phyloP scores from a whole-genome alignment of 2,797 vertebrate species.

The Xerus rutilus region DNA sequence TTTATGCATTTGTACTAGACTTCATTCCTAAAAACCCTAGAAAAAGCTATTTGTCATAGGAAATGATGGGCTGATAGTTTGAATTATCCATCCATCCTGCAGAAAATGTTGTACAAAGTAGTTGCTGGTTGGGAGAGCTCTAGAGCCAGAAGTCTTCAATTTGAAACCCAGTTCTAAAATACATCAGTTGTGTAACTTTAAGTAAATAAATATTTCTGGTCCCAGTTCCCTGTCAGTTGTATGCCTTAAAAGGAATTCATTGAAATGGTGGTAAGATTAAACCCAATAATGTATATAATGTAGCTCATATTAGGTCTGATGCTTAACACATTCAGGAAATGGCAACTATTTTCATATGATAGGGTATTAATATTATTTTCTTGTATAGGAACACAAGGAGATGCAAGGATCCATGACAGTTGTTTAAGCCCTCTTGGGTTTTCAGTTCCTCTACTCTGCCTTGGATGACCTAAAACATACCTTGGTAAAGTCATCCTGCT shows the following conservation, averaged over 20 bases:
- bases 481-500: not conserved
- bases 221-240: not conserved
- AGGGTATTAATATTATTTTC: not conserved
- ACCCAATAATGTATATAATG: not conserved
- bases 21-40: conserved; percentile 16
- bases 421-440: not conserved
- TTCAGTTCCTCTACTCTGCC: not conserved
- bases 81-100: not conserved
- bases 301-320: not conserved
- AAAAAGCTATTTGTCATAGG: not conserved
- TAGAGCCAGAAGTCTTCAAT: not conserved
- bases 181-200: not conserved
- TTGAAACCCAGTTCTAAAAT: conserved; percentile 26
- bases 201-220: not conserved
- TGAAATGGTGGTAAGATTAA: conserved; percentile 31
- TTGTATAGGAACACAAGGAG: not conserved
- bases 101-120: not conserved
- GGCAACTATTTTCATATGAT: conserved; percentile 14
- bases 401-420: not conserved
- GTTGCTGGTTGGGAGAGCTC: not conserved
- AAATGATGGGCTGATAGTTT: not conserved
- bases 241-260: not conserved
- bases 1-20: not conserved
- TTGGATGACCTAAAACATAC: not conserved
- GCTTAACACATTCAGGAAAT: not conserved